Evolutionary conservation across 1,140 invertebrate genomes (phyloP).

Genomic region (Dreissena rostriformis): DNA sequence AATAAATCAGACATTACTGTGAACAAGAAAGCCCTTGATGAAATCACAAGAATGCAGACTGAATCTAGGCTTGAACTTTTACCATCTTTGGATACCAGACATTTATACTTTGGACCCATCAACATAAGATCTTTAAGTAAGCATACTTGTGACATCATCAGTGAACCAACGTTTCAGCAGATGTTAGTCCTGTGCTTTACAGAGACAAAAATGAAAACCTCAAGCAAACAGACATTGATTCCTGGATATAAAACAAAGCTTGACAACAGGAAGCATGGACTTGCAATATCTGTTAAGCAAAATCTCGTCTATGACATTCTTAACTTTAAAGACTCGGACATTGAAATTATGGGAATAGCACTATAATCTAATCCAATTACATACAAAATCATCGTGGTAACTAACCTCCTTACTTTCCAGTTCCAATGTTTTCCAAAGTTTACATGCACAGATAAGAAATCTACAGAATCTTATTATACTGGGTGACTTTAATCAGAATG

Average conservation of each 20-base stretch:
- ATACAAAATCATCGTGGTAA: constrained; percentile 31
- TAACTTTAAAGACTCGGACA: constrained; percentile 18
- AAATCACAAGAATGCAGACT: constrained; percentile 31
- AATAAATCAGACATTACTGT: constrained; percentile 36
- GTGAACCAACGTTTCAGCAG: constrained; percentile 22
- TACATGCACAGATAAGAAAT: constrained; percentile 36
- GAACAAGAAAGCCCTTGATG: constrained; percentile 34
- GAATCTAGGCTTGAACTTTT: constrained; percentile 18
- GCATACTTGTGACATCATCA: constrained; percentile 15
- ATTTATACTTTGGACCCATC: constrained; percentile 1
- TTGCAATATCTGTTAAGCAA: constrained; percentile 31
- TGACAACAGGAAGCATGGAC: constrained; percentile 25
- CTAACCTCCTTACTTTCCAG: constrained; percentile 23
- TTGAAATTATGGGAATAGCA: constrained; percentile 37
- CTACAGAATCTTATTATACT: constrained; percentile 31
- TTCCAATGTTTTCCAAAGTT: constrained; percentile 32
- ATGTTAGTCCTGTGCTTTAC: constrained; percentile 31
- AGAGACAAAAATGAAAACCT: constrained; percentile 27
- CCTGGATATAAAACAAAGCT: constrained; percentile 21
- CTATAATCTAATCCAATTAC: not conserved
- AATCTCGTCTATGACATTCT: constrained; percentile 15
- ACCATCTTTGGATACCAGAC: not conserved
- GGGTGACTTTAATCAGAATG: constrained; percentile 39
- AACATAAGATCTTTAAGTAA: constrained; percentile 15
- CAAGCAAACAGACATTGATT: constrained; percentile 23